Evolutionary conservation across 2,888 invertebrate genomes (phyloP).

Genomic region (Xiphydria camelus): DNA sequence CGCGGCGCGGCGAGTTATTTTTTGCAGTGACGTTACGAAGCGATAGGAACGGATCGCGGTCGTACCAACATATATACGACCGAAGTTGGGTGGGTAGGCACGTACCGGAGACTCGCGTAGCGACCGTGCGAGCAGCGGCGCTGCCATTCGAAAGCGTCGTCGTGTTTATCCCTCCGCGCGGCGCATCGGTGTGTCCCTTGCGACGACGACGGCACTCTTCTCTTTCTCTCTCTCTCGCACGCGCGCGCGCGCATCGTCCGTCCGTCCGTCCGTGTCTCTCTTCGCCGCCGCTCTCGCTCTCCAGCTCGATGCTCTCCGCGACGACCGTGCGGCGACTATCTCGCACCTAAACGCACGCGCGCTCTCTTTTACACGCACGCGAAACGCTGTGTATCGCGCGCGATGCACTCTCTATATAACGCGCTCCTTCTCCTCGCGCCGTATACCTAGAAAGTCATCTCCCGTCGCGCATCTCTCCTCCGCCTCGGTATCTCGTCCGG

Average conservation of each 20-base stretch:
- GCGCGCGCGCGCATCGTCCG: neutral
- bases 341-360: neutral
- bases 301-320: too few relatives aligned
- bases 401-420: too few relatives aligned
- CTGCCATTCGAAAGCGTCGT: too few relatives aligned
- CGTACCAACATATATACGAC: neutral
- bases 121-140: too few relatives aligned
- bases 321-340: neutral
- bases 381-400: slow-evolving; percentile 18
- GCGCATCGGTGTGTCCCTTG: too few relatives aligned
- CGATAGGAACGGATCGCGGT: neutral
- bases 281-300: slow-evolving; percentile 28
- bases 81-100: too few relatives aligned
- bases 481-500: slow-evolving; percentile 7
- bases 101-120: too few relatives aligned
- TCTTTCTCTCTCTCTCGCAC: neutral
- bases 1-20: slow-evolving; percentile 1
- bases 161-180: too few relatives aligned
- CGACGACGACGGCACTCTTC: neutral
- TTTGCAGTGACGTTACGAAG: slow-evolving; percentile 4
- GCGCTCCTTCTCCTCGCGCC: too few relatives aligned
- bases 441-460: slow-evolving; percentile 35
- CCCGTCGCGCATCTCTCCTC: slow-evolving; percentile 15
- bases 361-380: slow-evolving; percentile 16
- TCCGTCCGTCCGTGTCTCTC: slow-evolving; percentile 11